A percentile compares a stretch with the other conserved stretches of the same genome.
Evolutionary conservation across 2,113 vertebrate species (phyloP).

Genomic region (Sorex fumeus): DNA sequence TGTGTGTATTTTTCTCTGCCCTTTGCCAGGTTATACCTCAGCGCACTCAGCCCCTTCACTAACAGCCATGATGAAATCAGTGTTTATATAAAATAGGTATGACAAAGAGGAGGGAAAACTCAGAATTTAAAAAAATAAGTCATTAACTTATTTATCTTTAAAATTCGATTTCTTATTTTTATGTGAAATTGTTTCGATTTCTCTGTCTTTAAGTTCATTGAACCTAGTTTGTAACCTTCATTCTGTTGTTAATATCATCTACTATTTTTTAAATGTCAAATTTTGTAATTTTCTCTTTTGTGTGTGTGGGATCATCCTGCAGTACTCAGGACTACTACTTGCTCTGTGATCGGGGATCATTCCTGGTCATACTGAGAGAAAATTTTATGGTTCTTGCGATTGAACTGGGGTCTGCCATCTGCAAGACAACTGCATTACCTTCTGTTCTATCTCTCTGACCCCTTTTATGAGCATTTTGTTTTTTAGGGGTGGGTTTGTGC

Average conservation of each 20-base stretch:
- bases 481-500: too few relatives aligned
- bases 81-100: slow-evolving; percentile 3
- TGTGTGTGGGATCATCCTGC: too few relatives aligned
- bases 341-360: too few relatives aligned
- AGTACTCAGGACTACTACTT: background rate
- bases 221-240: background rate
- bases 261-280: background rate
- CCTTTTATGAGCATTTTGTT: background rate
- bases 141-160: background rate
- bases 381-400: too few relatives aligned
- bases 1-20: too few relatives aligned
- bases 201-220: background rate
- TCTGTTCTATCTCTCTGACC: too few relatives aligned
- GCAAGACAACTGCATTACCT: too few relatives aligned
- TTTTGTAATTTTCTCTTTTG: background rate
- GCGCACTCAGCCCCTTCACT: background rate
- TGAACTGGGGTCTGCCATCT: too few relatives aligned
- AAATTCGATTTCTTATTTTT: background rate
- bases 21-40: too few relatives aligned
- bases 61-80: background rate
- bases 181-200: background rate
- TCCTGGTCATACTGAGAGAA: too few relatives aligned
- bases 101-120: background rate
- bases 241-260: background rate
- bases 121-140: background rate